Percentiles rank a stretch among this genome's conserved stretches.
These are phyloP conservation scores for Sarcophaga rosellei DNA, from an alignment of 2,888 invertebrate species.

Conservation along the genomic window DNA sequence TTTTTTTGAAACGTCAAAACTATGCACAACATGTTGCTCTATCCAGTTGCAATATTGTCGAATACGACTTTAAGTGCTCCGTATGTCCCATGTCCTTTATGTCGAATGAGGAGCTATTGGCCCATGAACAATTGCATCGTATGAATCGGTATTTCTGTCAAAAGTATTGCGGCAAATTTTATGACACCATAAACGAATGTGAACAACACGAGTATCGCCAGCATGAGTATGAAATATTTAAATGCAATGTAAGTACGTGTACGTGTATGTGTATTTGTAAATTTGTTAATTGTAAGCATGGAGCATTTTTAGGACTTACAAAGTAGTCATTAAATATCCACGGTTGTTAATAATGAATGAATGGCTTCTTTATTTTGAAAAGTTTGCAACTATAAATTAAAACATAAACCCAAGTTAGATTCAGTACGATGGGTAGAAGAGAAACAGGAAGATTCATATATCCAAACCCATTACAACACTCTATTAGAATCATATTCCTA, in stretches of 20 bases:
- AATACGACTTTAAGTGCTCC: slow-evolving; percentile 77
- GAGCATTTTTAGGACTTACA: background rate
- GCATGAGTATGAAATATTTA: slow-evolving; percentile 74
- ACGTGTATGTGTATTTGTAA: slow-evolving; percentile 70
- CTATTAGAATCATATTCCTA: too few species aligned
- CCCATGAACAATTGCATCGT: slow-evolving; percentile 75
- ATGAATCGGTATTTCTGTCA: slow-evolving; percentile 77
- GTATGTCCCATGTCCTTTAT: slow-evolving; percentile 79
- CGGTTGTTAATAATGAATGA: background rate
- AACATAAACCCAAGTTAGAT: too few species aligned
- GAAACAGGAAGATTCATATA: too few species aligned
- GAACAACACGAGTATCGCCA: slow-evolving; percentile 77
- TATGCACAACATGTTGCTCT: slow-evolving; percentile 77
- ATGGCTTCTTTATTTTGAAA: too few species aligned
- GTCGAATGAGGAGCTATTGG: slow-evolving; percentile 75
- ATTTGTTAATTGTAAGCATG: slow-evolving; percentile 70
- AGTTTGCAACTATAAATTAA: too few species aligned
- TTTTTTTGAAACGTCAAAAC: slow-evolving; percentile 77
- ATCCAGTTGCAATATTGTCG: slow-evolving; percentile 76
- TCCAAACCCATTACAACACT: too few species aligned
- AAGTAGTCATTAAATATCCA: background rate
- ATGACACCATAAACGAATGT: slow-evolving; percentile 76
- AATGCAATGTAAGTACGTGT: too few species aligned
- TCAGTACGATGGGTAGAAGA: too few species aligned
- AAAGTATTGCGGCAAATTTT: slow-evolving; percentile 78